Base-by-base conservation (phyloP, 2,113 vertebrate genomes). In the Rhinoptilus africanus region DNA sequence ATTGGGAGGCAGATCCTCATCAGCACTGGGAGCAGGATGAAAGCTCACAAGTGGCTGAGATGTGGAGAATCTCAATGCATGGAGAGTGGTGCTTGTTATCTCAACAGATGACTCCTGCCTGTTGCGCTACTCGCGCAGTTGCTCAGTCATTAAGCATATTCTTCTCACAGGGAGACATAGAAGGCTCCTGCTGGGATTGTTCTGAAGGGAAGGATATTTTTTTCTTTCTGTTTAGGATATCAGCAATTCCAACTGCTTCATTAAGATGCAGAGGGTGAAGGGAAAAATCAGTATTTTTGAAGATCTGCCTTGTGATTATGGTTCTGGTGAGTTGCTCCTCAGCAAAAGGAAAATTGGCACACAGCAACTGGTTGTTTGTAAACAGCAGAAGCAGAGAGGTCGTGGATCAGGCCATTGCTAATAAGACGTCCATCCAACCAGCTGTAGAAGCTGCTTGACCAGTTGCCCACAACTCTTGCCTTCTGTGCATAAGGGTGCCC, bases 371-470 rank as follows among this genome's bases (percentile, higher is more conserved):
- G 26, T 32, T 60, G 14, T 18, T 20, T 18, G 35, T 64, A 48
- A 53, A 50, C 23, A 51, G 14, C 34, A 57, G 78, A 60, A 80
- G 79, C 39, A 59, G 39, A 9, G 47, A 14, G 62, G 16, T 47
- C 3, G 28, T n/a, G 28, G 11, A 9, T 39, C 7, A 8, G 53
- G 28, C 28, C 23, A 17, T n/a, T 0, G 0, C 47, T 21, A 34
- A 5, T 2, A 12, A 21, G 47, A n/a, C 62, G 51, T 51, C 77
- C 35, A 18, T 15, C 43, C 34, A 30, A 28, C 23, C 16, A 47
- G 45, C 79, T 69, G 6, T 0, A 12, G 53, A 37, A 43, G 54
- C 60, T 59, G 59, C 37, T 43, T 32, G 64, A 51, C 39, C 64
- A 35, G 47, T 2, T 78, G 59, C 27, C 47, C 18, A 8, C 48